These are phyloP conservation scores for Arrhamphus sclerolepis DNA, from an alignment of 2,797 vertebrate species.

Conservation along the genomic window DNA sequence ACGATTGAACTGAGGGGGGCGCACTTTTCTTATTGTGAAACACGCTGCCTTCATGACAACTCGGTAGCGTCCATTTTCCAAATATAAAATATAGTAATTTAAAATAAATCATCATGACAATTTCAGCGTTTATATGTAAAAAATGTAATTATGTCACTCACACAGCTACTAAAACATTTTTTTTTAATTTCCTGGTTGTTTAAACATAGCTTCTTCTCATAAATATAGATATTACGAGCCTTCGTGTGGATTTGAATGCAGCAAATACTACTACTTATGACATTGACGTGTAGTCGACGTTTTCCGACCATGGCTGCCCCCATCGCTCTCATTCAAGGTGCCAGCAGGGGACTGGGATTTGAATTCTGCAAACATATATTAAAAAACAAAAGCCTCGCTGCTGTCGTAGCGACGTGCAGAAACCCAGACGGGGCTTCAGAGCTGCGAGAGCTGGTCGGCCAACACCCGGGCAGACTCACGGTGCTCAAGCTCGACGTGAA, in stretches of 20 bases:
- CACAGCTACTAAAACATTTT: too few species aligned
- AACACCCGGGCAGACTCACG: slow-evolving; percentile 60
- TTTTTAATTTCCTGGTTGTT: background rate
- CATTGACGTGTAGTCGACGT: background rate
- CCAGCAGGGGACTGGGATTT: slow-evolving; percentile 77
- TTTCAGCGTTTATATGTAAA: too few species aligned
- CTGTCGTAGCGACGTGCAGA: slow-evolving; percentile 77
- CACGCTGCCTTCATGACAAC: slow-evolving; percentile 19
- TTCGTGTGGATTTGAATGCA: slow-evolving; percentile 14
- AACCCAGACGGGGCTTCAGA: slow-evolving; percentile 67
- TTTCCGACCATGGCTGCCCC: slow-evolving; percentile 62
- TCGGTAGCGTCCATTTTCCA: accelerated
- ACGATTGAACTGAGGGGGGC: slow-evolving; percentile 41
- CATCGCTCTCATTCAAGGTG: slow-evolving; percentile 76
- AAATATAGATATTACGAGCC: accelerated
- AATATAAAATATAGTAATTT: too few species aligned
- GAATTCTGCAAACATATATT: slow-evolving; percentile 76
- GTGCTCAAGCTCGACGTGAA: slow-evolving; percentile 75
- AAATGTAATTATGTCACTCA: too few species aligned
- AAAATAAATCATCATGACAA: too few species aligned
- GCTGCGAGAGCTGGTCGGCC: slow-evolving; percentile 49
- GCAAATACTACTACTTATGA: slow-evolving; percentile 5
- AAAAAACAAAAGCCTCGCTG: slow-evolving; percentile 34
- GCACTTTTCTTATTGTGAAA: slow-evolving; percentile 46
- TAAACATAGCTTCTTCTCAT: accelerated